Percentiles rank a stretch among this genome's conserved stretches.
phyloP scores from a whole-genome alignment of 2,797 vertebrate genomes.

The Streptopelia turtur region DNA sequence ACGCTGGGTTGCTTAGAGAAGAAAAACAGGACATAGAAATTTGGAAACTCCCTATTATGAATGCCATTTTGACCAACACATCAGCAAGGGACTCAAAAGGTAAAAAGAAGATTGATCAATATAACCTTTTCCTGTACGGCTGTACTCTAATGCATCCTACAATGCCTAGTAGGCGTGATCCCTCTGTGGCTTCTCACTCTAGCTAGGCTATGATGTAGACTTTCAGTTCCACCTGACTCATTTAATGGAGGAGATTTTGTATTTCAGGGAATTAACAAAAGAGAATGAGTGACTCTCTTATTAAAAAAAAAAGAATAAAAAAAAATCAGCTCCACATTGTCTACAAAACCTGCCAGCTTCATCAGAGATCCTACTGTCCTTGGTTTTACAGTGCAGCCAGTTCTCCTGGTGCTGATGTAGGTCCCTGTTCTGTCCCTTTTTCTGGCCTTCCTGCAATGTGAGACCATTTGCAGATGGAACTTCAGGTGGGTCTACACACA shows the following conservation, averaged over 20 bases:
- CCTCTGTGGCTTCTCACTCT: not conserved
- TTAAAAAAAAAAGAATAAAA: not conserved
- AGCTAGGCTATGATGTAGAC: not conserved
- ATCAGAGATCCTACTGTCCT: not conserved
- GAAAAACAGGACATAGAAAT: not conserved
- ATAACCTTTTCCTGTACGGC: not conserved
- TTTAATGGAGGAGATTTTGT: not conserved
- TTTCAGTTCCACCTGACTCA: not conserved
- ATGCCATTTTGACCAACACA: not conserved
- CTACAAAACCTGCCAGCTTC: not conserved
- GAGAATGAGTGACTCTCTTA: not conserved
- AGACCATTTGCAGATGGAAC: not conserved
- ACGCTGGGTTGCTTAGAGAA: not conserved
- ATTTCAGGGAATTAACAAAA: not conserved
- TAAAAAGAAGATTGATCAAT: not conserved
- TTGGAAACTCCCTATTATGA: not conserved
- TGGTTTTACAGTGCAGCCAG: not conserved
- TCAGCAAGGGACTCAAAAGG: not conserved
- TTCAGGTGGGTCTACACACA: not conserved
- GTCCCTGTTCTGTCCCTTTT: not conserved
- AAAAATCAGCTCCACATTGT: not conserved
- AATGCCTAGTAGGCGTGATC: not conserved
- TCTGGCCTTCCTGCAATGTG: not conserved
- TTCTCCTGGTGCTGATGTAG: not conserved
- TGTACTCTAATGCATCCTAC: not conserved